phyloP scores from a whole-genome alignment of 1,140 invertebrate species.

The Cydia fagiglandana region DNA sequence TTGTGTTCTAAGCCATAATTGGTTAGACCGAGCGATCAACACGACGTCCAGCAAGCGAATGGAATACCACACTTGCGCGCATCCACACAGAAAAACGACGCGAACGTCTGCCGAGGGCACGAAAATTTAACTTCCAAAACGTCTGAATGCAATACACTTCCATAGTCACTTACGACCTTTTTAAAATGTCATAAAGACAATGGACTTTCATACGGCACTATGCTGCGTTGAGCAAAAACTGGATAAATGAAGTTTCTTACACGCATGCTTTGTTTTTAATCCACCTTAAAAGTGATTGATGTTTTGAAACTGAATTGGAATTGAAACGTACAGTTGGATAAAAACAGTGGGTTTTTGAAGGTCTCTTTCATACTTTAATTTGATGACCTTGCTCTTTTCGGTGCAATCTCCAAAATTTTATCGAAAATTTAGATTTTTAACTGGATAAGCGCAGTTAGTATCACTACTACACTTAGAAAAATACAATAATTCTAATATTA shows the following conservation, averaged over 20 bases:
- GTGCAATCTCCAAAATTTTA: neutral
- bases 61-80: neutral
- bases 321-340: neutral
- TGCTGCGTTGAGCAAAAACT: constrained; percentile 27
- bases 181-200: neutral
- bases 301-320: neutral
- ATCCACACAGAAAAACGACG: constrained; percentile 30
- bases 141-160: neutral
- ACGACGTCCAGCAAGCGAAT: neutral
- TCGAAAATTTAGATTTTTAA: too few species aligned
- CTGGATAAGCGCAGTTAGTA: too few species aligned
- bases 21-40: neutral
- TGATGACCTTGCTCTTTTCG: neutral
- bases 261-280: constrained; percentile 26
- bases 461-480: too few species aligned
- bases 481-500: too few species aligned
- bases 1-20: neutral
- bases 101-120: neutral
- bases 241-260: constrained; percentile 29
- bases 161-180: neutral
- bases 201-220: constrained; percentile 31
- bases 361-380: neutral
- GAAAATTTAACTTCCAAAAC: neutral
- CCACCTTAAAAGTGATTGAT: neutral
- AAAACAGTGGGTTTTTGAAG: neutral